These are phyloP conservation scores for Balearica regulorum DNA, from an alignment of 2,797 vertebrate genomes.

Conservation along the genomic window DNA sequence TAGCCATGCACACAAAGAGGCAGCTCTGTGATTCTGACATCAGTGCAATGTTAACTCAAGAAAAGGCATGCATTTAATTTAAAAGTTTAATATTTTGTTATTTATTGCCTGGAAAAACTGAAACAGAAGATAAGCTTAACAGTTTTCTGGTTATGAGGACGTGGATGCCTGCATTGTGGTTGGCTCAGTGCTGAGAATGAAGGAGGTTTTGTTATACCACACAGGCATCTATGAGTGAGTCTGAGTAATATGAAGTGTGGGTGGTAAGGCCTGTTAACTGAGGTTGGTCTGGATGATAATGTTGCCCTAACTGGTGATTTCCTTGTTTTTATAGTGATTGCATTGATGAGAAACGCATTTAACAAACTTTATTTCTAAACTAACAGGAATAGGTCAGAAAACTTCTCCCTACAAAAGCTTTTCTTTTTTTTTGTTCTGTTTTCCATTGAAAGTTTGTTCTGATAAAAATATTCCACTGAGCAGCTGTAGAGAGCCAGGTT, in stretches of 20 bases:
- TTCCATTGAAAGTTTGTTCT: not conserved
- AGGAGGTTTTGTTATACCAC: conserved; percentile 1
- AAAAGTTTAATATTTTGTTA: not conserved
- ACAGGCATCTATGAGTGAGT: not conserved
- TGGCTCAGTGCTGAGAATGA: conserved; percentile 14
- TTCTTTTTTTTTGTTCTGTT: not conserved
- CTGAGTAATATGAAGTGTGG: not conserved
- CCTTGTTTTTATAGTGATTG: conserved; percentile 32
- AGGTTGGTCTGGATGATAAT: conserved; percentile 26
- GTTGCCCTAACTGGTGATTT: not conserved
- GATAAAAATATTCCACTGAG: not conserved
- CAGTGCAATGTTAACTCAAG: fast-evolving
- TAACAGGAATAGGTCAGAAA: not conserved
- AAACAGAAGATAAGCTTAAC: not conserved
- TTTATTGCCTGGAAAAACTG: not conserved
- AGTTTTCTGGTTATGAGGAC: not conserved
- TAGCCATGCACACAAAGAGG: not conserved
- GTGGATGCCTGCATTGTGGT: not conserved
- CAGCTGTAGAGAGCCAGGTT: not conserved
- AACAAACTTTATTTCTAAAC: not conserved
- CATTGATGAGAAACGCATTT: conserved; percentile 24
- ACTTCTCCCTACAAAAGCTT: not conserved
- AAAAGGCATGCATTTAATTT: not conserved
- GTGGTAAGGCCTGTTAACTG: conserved; percentile 14
- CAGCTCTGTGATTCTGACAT: not conserved